phyloP scores from a whole-genome alignment of 2,888 invertebrate genomes.

The Emesis russula region DNA sequence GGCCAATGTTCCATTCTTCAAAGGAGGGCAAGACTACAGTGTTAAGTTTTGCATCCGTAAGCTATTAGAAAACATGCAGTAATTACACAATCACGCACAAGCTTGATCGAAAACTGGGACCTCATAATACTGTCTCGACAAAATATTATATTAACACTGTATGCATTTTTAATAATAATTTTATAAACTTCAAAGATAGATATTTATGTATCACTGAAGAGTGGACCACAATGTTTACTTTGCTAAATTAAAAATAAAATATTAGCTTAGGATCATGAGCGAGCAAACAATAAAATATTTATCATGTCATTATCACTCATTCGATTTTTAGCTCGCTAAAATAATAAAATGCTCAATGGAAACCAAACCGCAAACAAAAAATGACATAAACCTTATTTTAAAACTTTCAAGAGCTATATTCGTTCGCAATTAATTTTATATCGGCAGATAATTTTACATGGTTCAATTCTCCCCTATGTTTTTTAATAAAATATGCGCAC shows the following conservation, averaged over 20 bases:
- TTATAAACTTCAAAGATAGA: too few species aligned
- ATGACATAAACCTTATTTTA: conserved; percentile 23
- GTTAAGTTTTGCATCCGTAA: too few species aligned
- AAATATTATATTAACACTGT: too few species aligned
- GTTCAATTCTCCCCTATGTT: conserved; percentile 92
- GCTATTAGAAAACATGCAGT: too few species aligned
- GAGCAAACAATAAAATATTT: conserved; percentile 18
- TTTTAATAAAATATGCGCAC: conserved; percentile 94
- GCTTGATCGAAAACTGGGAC: too few species aligned
- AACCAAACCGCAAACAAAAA: conserved; percentile 36
- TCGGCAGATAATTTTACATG: conserved; percentile 70
- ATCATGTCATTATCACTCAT: neutral
- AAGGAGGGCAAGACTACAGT: too few species aligned
- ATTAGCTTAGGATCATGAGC: conserved; percentile 91
- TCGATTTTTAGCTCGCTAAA: conserved; percentile 82
- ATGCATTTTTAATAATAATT: too few species aligned
- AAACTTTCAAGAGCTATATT: conserved; percentile 54
- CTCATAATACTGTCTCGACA: too few species aligned
- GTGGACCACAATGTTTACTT: neutral
- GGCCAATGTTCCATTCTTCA: too few species aligned
- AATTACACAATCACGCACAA: too few species aligned
- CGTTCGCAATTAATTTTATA: conserved; percentile 31
- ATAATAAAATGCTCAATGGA: conserved; percentile 89
- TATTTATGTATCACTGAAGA: neutral
- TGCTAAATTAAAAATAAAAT: neutral